A percentile compares a stretch with the other conserved stretches of the same genome.
These are phyloP conservation scores for Chelmon rostratus DNA, from an alignment of 2,797 vertebrate genomes.

Conservation along the genomic window DNA sequence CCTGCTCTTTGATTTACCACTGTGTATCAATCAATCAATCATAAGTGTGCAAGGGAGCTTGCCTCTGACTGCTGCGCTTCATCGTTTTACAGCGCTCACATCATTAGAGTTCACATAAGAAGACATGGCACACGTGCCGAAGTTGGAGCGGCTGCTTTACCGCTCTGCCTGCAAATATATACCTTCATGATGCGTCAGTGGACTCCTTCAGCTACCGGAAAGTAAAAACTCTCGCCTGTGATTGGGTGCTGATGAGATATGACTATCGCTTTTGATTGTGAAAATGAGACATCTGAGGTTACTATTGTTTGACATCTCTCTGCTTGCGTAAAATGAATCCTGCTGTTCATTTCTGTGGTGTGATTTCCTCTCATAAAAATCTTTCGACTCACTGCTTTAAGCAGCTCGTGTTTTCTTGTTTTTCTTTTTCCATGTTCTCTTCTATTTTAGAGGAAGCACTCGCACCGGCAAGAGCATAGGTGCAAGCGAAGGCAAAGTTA, in stretches of 20 bases:
- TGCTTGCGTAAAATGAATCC: slow-evolving; percentile 34
- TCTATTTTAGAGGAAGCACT: slow-evolving; percentile 35
- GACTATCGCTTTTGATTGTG: slow-evolving; percentile 29
- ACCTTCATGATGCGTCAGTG: slow-evolving; percentile 10
- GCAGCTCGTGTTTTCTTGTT: slow-evolving; percentile 37
- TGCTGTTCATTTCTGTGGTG: slow-evolving; percentile 26
- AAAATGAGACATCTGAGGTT: slow-evolving; percentile 32
- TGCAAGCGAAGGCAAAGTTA: slow-evolving; percentile 53
- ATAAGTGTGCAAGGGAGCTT: slow-evolving; percentile 38
- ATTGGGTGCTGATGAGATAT: slow-evolving; percentile 44
- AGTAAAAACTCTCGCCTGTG: not conserved
- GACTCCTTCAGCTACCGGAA: not conserved
- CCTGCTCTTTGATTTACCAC: slow-evolving; percentile 68
- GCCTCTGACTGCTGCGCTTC: slow-evolving; percentile 21
- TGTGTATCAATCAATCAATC: slow-evolving; percentile 75
- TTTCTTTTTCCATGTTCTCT: slow-evolving; percentile 19
- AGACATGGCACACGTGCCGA: slow-evolving; percentile 15
- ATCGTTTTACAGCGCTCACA: slow-evolving; percentile 35
- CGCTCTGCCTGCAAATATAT: slow-evolving; percentile 9
- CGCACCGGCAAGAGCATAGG: slow-evolving; percentile 32
- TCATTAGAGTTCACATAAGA: slow-evolving; percentile 32
- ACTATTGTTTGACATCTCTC: slow-evolving; percentile 52
- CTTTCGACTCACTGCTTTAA: slow-evolving; percentile 34
- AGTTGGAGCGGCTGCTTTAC: slow-evolving; percentile 13
- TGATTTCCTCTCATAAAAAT: slow-evolving; percentile 50